Base-by-base conservation (phyloP, 2,113 vertebrate genomes). In the Gobio gobio region DNA sequence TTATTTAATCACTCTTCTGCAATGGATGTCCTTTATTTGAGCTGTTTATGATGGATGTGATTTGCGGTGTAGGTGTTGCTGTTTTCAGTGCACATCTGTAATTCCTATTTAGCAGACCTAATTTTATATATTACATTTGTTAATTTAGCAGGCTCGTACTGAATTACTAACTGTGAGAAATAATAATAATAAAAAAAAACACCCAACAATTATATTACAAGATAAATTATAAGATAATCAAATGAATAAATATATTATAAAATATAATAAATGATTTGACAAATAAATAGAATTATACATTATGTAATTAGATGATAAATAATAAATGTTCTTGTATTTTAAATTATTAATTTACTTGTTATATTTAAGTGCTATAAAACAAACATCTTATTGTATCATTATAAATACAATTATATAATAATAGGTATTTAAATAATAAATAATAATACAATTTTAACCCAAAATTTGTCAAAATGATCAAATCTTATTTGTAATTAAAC, bases 1-100 rank as follows among this genome's bases (percentile, higher is more conserved):
- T 9, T 75, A 87, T 83, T 73, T 63, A 87, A 85, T 87, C 78
- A 45, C 54, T 73, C 77, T 61, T 51, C 74, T 70, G 82, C 72
- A 40, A 80, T 81, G 68, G 68, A 85, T 26, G 76, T 26, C 78
- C 78, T 85, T 85, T 85, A 78, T 83, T 29, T n/a, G 78, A 77
- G 83, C 43, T 49, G 24, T 72, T 79, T 59, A 63, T 54, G 20
- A 73, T 59, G 61, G 78, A 73, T 66, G 10, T 29, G 14, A 45
- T 33, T 29, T 73, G 75, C 72, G 56, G 51, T 51, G 8, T 20
- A 18, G 40, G 63, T 66, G 63, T 66, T 66, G 14, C 14, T 18
- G 29, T 33, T 68, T 36, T 82, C 78, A 77, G 59, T 68, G 78
- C 59, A 82, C 82, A 73, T 87, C 56, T 43, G 29, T 29, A 10